Percentiles rank a stretch among this genome's conserved stretches.
These are phyloP conservation scores for Drosophila bocqueti DNA, from an alignment of 1,140 invertebrate species.

Conservation along the genomic window DNA sequence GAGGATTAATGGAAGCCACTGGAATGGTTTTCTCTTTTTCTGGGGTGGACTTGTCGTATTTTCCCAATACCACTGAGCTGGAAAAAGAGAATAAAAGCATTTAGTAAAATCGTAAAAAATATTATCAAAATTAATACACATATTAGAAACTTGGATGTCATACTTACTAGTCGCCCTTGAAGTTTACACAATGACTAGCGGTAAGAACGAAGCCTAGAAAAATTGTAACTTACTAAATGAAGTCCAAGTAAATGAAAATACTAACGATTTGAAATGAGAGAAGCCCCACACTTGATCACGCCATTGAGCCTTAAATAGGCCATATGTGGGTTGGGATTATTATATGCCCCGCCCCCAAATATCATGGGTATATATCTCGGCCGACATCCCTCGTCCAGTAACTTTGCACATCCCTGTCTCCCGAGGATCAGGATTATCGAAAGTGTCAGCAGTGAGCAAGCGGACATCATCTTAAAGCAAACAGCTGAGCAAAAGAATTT, in stretches of 20 bases:
- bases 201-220: background rate
- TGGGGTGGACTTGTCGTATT: background rate
- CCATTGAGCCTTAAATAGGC: background rate
- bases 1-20: background rate
- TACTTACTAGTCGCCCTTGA: background rate
- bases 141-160: too few species aligned
- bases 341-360: background rate
- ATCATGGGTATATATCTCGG: constrained; percentile 5
- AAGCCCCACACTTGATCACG: background rate
- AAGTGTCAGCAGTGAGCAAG: background rate
- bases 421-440: constrained; percentile 1
- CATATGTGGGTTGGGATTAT: background rate
- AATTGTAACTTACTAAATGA: background rate
- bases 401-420: background rate
- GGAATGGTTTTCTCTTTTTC: background rate
- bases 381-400: constrained; percentile 1
- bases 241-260: background rate
- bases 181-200: background rate
- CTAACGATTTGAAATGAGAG: background rate
- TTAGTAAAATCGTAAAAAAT: background rate
- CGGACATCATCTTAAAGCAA: background rate
- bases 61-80: background rate
- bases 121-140: too few species aligned
- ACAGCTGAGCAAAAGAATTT: background rate
- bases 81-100: background rate